Base-by-base conservation (phyloP, 2,888 invertebrate species). In the Acanthosepion pharaonis region DNA sequence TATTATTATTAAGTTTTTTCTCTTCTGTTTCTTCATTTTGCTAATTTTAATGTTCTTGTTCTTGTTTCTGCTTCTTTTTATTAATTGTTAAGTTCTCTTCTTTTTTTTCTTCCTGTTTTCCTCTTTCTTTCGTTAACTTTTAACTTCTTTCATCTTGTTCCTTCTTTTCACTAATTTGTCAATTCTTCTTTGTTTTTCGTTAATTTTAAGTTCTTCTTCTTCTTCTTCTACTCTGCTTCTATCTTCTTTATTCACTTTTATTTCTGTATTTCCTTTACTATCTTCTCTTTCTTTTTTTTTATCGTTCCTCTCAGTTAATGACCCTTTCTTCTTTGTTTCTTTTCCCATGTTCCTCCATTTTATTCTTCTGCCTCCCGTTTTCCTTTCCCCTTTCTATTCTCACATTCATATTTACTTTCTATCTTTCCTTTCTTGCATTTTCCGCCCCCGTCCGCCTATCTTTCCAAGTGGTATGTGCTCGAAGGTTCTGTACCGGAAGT, bases 271-370 rank as follows among this genome's bases (percentile, higher is more conserved):
- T 23, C 6, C 20, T 20, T 20, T 28, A 0, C 28, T 9, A 20
- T 8, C 9, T 20, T n/a, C n/a, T 8, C 3, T 78, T 11, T 78
- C 28, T 25, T 5, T 59, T 20, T 20, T 0, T 23, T 2, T 59
- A 59, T 59, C 25, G 5, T 59, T 8, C 8, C n/a, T 64, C 28
- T n/a, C 28, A 64, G 1, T 11, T 28, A 9, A n/a, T 9, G 5
- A 11, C 9, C 8, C 11, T 1, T 11, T 8, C 3, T 78, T 78
- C 15, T n/a, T n/a, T n/a, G 5, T 28, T 78, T n/a, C 11, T 8
- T n/a, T 78, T 4, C 18, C 9, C 23, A n/a, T n/a, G 2, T 8
- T n/a, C 1, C n/a, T 15, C n/a, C 3, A 3, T 2, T 33, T n/a
- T 15, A n/a, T 78, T n/a, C n/a, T 33, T 15, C 18, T 9, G 11